Evolutionary conservation across 2,888 invertebrate species (phyloP).

Genomic region (Craniophora ligustri): DNA sequence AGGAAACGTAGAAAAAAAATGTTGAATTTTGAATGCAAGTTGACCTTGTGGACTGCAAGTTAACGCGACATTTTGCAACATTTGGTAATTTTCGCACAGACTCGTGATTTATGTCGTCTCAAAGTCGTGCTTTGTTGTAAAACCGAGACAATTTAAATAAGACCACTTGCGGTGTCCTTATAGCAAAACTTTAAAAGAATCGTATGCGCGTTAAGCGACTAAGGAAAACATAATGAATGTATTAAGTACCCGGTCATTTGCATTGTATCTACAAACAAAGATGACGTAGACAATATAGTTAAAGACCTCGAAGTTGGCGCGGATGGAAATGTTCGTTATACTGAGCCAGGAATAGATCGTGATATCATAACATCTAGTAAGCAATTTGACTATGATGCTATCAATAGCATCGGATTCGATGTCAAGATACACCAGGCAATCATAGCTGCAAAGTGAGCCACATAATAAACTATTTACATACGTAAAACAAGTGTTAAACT

Average conservation of each 20-base stretch:
- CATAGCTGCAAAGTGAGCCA: conserved; percentile 23
- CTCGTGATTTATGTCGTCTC: conserved; percentile 79
- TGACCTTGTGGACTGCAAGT: conserved; percentile 77
- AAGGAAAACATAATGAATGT: conserved; percentile 70
- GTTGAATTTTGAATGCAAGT: conserved; percentile 69
- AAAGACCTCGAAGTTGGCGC: conserved; percentile 74
- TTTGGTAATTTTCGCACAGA: conserved; percentile 82
- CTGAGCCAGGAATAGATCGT: conserved; percentile 79
- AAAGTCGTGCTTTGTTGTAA: conserved; percentile 72
- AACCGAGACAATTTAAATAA: conserved; percentile 76
- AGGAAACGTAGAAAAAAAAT: conserved; percentile 60
- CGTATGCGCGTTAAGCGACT: conserved; percentile 63
- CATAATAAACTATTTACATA: conserved; percentile 8
- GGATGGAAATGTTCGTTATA: conserved; percentile 71
- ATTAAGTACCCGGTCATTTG: conserved; percentile 63
- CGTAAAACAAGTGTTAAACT: conserved; percentile 41
- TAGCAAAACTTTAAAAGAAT: conserved; percentile 67
- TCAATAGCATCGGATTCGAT: conserved; percentile 58
- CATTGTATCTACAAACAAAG: conserved; percentile 68
- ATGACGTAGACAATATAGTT: conserved; percentile 66
- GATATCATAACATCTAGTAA: conserved; percentile 79
- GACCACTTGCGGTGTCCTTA: conserved; percentile 82
- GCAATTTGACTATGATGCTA: conserved; percentile 68
- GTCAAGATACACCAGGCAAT: conserved; percentile 39
- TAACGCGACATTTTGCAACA: conserved; percentile 73